Evolutionary conservation across 1,140 invertebrate species (phyloP).

Genomic region (Frieseomelitta varia): DNA sequence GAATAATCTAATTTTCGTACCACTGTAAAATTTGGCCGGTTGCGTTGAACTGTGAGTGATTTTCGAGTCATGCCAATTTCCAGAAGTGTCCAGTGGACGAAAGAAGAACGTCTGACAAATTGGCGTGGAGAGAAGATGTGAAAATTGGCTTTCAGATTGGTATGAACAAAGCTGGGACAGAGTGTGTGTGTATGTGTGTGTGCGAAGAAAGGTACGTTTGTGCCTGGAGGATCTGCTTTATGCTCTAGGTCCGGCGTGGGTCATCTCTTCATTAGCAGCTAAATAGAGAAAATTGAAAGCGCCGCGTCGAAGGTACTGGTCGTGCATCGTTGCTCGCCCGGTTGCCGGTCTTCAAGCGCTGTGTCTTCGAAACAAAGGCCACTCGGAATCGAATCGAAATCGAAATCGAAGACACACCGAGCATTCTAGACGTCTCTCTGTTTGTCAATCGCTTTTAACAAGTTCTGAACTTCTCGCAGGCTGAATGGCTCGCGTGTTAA

Average conservation of each 20-base stretch:
- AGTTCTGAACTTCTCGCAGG: no score
- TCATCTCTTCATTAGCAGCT: constrained; percentile 74
- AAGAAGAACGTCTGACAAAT: neutral
- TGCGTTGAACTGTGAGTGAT: no score
- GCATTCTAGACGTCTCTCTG: constrained; percentile 15
- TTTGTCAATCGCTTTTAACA: constrained; percentile 14
- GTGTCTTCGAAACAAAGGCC: neutral
- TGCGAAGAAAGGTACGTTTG: constrained; percentile 47
- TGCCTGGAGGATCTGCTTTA: constrained; percentile 56
- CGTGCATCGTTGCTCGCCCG: constrained; percentile 4
- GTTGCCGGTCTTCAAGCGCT: neutral
- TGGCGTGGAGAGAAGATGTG: neutral
- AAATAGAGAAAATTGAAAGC: constrained; percentile 79
- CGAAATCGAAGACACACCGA: constrained; percentile 1
- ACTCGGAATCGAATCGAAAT: constrained; percentile 20
- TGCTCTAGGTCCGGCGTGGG: constrained; percentile 53
- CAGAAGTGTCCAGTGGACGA: no score
- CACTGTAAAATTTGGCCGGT: no score
- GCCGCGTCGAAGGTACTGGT: constrained; percentile 55
- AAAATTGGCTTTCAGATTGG: constrained; percentile 45
- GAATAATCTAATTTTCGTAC: no score
- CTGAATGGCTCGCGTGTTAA: no score
- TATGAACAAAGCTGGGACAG: constrained; percentile 36
- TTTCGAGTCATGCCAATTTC: no score
- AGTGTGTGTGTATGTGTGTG: neutral